Percentiles rank a stretch among this genome's conserved stretches.
Evolutionary conservation across 2,113 vertebrate genomes (phyloP).

Genomic region (Pionites leucogaster): DNA sequence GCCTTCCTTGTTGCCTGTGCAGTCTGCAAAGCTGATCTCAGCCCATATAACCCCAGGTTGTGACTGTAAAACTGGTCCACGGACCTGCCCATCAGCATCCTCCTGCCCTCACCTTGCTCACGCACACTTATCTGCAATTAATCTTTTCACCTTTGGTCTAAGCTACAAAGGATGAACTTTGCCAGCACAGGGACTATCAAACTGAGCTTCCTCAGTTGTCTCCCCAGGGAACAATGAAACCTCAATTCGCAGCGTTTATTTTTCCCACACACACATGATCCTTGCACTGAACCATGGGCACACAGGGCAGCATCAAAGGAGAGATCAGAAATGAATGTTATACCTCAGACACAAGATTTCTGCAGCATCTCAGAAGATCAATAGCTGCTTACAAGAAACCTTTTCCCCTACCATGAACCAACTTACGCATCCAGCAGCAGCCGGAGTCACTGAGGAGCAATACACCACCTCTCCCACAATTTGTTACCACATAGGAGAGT

Average conservation of each 20-base stretch:
- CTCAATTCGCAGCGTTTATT: not conserved
- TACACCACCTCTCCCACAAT: not conserved
- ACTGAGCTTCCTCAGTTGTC: not conserved
- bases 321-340: not conserved
- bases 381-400: not conserved
- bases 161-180: not conserved
- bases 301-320: not conserved
- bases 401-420: not conserved
- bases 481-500: not conserved
- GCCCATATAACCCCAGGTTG: not conserved
- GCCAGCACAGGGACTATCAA: not conserved
- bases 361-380: not conserved
- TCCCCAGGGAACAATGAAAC: not conserved
- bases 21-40: not conserved
- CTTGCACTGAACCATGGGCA: not conserved
- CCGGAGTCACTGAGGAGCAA: not conserved
- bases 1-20: not conserved
- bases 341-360: not conserved
- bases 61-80: not conserved
- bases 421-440: not conserved
- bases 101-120: not conserved
- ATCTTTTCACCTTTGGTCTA: not conserved
- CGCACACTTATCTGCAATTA: not conserved
- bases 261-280: not conserved
- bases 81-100: not conserved